Conservation (phyloP, 2,888 invertebrate genomes). For the Patella depressa region DNA sequence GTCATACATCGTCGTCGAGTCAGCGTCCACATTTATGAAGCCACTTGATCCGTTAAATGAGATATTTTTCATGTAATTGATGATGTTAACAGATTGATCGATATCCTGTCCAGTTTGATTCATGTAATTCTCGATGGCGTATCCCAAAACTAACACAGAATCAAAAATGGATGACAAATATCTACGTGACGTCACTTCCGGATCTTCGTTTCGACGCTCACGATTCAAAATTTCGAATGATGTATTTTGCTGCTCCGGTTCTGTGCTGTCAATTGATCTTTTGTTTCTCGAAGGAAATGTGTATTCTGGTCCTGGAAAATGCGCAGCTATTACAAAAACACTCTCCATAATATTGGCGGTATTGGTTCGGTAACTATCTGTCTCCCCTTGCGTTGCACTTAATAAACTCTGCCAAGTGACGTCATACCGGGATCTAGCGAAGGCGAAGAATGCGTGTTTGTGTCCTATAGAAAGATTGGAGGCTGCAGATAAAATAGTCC, state of each 20-base stretch:
- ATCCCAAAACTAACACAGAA: conserved; percentile 6
- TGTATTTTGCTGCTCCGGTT: neutral
- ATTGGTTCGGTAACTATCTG: neutral
- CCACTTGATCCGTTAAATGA: neutral
- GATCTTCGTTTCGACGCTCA: neutral
- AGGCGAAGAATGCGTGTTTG: conserved; percentile 36
- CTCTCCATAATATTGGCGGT: neutral
- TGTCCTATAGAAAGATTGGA: conserved; percentile 20
- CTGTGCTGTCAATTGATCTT: neutral
- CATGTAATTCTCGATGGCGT: neutral
- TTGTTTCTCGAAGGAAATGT: neutral
- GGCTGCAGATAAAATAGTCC: conserved; percentile 29
- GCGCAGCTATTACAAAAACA: conserved; percentile 4
- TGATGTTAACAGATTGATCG: neutral
- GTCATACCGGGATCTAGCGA: conserved; percentile 24
- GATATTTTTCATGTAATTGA: neutral
- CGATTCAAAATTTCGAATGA: neutral
- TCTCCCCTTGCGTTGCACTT: neutral
- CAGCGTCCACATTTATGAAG: neutral
- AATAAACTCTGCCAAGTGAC: conserved; percentile 1
- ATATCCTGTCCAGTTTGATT: neutral
- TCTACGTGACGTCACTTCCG: neutral
- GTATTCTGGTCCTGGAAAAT: neutral
- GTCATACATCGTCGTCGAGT: conserved; percentile 13
- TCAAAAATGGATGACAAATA: neutral